Base-by-base conservation (phyloP, 2,797 vertebrate species). In the Microctenopoma lineatum region DNA sequence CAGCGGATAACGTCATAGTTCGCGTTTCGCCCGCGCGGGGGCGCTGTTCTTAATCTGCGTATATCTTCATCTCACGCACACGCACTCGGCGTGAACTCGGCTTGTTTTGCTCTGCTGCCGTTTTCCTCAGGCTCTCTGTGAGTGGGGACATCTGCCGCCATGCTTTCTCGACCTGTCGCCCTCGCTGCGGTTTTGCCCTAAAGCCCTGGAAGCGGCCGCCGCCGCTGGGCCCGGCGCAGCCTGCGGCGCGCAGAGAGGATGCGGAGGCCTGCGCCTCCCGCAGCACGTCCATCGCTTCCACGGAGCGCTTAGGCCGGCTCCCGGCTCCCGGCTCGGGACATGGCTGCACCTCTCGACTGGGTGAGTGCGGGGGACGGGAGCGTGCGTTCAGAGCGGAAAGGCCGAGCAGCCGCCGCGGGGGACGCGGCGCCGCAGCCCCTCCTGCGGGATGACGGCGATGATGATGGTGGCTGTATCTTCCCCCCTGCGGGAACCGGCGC, bases 301-400 rank as follows among this genome's bases (percentile, higher is more conserved):
- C 74, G 67, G 73, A 52, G 42, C 64, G 67, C 11, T 0, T 73
- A 76, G 75, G 57, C 29, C 29, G 29, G 29, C 4, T 7, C 29
- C 27, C 5, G 27, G 27, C 27, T 29, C 27, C 27, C 5, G 27
- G 51, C 36, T 69, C 61, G 79, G 86, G 85, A 63, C 41, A 93
- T 93, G 93, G 92, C 91, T 68, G 93, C 92, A 54, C 93, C 91
- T 57, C 66, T 88, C 82, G 91, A 94, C 52, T 94, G 95, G 95
- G 93, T 95, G 54, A 89, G 93, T 79, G 91, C 92, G 54, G 92
- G 93, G 45, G 96, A 92, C 48, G 84, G 93, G 70, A 79, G 83
- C 87, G 62, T 87, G 45, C 75, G 60, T 59, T 66, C 70, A 0
- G 74, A 79, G 41, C 57, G 75, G 13, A 71, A 90, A 75, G 82